A percentile compares a stretch with the other conserved stretches of the same genome.
Evolutionary conservation across 2,797 vertebrate genomes (phyloP).

Genomic region (Nannoperca australis): DNA sequence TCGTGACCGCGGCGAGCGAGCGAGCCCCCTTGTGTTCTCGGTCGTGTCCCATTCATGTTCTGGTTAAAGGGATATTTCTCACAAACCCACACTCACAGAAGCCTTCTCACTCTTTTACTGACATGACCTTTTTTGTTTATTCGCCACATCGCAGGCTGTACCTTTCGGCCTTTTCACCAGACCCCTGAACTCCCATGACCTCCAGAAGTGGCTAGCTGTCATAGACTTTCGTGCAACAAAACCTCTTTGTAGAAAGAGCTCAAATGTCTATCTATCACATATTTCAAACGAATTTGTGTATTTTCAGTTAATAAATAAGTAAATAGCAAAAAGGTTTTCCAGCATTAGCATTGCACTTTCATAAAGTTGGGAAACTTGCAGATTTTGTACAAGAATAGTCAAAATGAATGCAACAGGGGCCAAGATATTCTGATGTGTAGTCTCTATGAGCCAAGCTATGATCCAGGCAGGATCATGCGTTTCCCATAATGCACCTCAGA

Average conservation of each 20-base stretch:
- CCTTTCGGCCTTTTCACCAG: neutral
- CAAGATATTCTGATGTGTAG: neutral
- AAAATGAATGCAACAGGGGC: neutral
- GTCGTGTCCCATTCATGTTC: constrained; percentile 66
- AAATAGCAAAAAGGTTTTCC: neutral
- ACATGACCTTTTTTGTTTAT: neutral
- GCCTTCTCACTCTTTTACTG: neutral
- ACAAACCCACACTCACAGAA: constrained; percentile 7
- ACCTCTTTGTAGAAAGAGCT: neutral
- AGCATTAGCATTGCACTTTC: neutral
- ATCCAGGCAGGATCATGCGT: neutral
- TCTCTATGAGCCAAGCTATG: neutral
- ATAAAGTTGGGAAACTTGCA: neutral
- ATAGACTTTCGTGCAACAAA: neutral
- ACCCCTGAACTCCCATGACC: neutral
- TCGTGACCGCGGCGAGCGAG: constrained; percentile 62
- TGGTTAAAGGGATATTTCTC: constrained; percentile 55
- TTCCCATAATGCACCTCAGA: constrained; percentile 6
- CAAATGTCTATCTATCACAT: neutral
- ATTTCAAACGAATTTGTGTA: neutral
- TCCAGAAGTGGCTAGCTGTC: neutral
- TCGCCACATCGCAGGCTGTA: too few relatives aligned
- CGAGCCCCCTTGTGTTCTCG: constrained; percentile 48
- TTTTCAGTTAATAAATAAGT: neutral
- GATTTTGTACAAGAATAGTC: neutral